These are phyloP conservation scores for Urocolius indicus DNA, from an alignment of 2,113 vertebrate species.

Conservation along the genomic window DNA sequence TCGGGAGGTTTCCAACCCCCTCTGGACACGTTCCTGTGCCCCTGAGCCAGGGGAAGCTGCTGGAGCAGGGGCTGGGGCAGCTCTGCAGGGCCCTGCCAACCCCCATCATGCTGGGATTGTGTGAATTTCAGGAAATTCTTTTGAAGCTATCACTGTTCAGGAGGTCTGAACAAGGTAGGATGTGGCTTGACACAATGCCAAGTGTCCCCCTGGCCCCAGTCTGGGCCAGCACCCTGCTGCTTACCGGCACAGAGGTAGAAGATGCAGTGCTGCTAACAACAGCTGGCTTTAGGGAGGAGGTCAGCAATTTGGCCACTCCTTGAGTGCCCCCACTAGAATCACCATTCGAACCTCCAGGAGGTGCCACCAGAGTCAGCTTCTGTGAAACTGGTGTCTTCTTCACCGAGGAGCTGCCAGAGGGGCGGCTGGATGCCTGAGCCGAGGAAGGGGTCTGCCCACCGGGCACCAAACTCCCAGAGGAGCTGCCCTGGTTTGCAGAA, in stretches of 20 bases:
- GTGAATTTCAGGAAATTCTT: neutral
- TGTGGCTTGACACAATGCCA: neutral
- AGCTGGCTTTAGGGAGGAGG: slow-evolving; percentile 82
- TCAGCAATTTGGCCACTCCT: slow-evolving; percentile 86
- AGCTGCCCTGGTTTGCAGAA: slow-evolving; percentile 63
- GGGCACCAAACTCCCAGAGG: slow-evolving; percentile 63
- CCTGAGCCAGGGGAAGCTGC: too few relatives aligned
- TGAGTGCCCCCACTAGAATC: slow-evolving; percentile 82
- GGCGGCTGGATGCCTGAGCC: slow-evolving; percentile 52
- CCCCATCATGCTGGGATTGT: too few relatives aligned
- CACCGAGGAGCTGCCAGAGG: neutral
- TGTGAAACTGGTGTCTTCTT: slow-evolving; percentile 78
- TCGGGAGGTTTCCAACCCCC: too few relatives aligned
- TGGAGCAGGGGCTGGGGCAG: too few relatives aligned
- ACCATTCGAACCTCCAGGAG: slow-evolving; percentile 81
- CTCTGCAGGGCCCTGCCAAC: too few relatives aligned
- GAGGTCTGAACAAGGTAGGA: neutral
- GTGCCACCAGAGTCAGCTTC: slow-evolving; percentile 85
- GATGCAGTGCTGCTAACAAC: slow-evolving; percentile 74
- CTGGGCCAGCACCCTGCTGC: slow-evolving; percentile 13
- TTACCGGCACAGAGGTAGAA: slow-evolving; percentile 83
- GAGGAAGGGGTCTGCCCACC: slow-evolving; percentile 23
- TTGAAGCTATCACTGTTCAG: neutral
- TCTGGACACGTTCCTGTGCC: too few relatives aligned
- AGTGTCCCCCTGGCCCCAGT: rapidly evolving